Evolutionary conservation across 2,888 invertebrate species (phyloP).

Genomic region (Omphaloscelis lunosa): DNA sequence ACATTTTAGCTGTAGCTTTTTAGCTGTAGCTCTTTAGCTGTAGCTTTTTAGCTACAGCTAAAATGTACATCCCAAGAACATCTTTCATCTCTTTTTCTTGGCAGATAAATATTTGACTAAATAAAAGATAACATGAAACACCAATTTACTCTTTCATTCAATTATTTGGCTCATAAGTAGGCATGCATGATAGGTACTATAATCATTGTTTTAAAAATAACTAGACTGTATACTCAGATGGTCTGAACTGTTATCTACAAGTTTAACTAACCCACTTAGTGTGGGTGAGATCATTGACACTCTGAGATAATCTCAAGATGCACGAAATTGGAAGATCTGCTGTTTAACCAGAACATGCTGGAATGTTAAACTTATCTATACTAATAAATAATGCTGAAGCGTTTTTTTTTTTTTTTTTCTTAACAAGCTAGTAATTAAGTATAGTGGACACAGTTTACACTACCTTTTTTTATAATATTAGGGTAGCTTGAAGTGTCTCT

Average conservation of each 20-base stretch:
- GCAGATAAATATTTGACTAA: neutral
- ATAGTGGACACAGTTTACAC: no score
- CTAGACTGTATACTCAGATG: constrained; percentile 40
- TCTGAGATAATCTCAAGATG: constrained; percentile 66
- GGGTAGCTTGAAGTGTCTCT: neutral
- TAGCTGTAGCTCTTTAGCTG: no score
- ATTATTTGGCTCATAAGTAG: neutral
- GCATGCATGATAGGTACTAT: neutral
- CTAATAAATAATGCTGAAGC: no score
- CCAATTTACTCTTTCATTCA: neutral
- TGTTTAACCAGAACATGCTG: constrained; percentile 39
- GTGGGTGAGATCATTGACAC: constrained; percentile 70
- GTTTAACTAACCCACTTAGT: constrained; percentile 74
- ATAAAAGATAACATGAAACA: neutral
- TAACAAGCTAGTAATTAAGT: no score
- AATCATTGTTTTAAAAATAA: constrained; percentile 35
- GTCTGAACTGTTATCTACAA: constrained; percentile 54
- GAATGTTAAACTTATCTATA: constrained; percentile 3
- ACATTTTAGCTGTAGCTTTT: no score
- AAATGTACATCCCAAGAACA: neutral
- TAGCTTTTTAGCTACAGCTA: no score
- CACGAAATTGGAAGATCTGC: constrained; percentile 57
- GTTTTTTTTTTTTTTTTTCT: no score
- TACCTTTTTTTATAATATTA: neutral
- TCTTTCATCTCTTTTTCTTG: no score